Conservation (phyloP, 1,140 invertebrate species). For the Ephestia elutella region DNA sequence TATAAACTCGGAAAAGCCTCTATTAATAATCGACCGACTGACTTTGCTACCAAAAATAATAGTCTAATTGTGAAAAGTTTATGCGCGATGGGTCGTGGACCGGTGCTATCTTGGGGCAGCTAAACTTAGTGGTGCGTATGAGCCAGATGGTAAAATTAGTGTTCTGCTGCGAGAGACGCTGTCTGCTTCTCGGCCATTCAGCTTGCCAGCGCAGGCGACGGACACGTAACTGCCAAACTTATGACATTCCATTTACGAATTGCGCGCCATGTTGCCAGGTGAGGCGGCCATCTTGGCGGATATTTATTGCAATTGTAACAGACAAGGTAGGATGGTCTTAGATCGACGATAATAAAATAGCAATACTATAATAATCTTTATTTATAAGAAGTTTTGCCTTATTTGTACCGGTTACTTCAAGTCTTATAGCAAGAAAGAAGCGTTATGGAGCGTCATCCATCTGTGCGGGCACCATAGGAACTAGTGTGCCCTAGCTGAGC, state of each 20-base stretch:
- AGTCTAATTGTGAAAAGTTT: slow-evolving; percentile 76
- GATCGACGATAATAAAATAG: no score
- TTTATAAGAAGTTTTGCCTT: no score
- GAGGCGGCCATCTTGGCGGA: slow-evolving; percentile 15
- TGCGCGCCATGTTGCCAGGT: slow-evolving; percentile 48
- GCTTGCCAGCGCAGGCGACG: slow-evolving; percentile 50
- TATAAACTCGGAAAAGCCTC: slow-evolving; percentile 74
- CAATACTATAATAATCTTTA: no score
- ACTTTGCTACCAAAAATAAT: slow-evolving; percentile 76
- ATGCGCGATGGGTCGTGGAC: slow-evolving; percentile 72
- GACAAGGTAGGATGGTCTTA: no score
- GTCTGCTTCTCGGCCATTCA: slow-evolving; percentile 67
- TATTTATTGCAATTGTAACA: background rate
- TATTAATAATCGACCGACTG: slow-evolving; percentile 74
- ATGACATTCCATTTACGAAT: slow-evolving; percentile 63
- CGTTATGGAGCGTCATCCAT: no score
- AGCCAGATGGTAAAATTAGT: slow-evolving; percentile 73
- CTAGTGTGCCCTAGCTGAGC: no score
- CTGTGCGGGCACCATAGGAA: no score
- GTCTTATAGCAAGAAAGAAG: no score
- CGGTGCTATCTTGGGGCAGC: slow-evolving; percentile 74
- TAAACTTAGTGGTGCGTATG: slow-evolving; percentile 75
- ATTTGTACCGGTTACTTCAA: no score
- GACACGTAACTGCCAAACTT: slow-evolving; percentile 67
- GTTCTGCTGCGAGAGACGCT: slow-evolving; percentile 60